These are phyloP conservation scores for Thalpophila matura DNA, from an alignment of 2,888 invertebrate species.

Conservation along the genomic window DNA sequence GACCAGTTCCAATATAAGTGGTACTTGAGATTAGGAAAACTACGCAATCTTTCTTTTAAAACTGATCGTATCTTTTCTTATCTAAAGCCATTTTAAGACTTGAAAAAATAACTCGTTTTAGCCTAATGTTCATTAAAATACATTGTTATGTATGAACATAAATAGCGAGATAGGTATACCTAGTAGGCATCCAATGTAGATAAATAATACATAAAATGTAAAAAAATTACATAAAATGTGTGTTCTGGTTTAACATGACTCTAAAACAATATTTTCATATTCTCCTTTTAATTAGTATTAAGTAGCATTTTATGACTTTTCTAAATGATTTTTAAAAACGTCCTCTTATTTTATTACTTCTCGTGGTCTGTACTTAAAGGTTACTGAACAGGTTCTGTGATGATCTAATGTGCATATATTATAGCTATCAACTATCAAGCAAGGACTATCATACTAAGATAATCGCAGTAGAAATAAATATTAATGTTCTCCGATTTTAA, in stretches of 20 bases:
- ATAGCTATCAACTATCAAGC: conserved; percentile 71
- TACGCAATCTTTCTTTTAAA: neutral
- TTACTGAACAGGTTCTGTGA: conserved; percentile 81
- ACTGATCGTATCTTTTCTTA: conserved; percentile 21
- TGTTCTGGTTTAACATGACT: too few relatives aligned
- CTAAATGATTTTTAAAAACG: conserved; percentile 32
- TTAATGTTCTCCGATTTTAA: conserved; percentile 18
- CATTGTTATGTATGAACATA: neutral
- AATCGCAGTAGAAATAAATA: conserved; percentile 40
- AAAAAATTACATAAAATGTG: too few relatives aligned
- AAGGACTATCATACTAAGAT: conserved; percentile 68
- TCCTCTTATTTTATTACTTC: conserved; percentile 61
- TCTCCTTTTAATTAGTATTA: too few relatives aligned
- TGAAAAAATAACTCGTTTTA: conserved; percentile 6
- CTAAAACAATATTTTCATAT: too few relatives aligned
- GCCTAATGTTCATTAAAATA: neutral
- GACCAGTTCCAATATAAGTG: conserved; percentile 1
- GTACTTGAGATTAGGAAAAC: conserved; percentile 5
- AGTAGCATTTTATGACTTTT: neutral
- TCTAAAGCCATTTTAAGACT: conserved; percentile 1
- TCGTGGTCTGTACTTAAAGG: conserved; percentile 69
- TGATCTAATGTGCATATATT: conserved; percentile 87
- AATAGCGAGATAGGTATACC: neutral
- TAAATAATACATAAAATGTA: neutral
- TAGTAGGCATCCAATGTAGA: neutral